These are phyloP conservation scores for Neoseiulus cucumeris DNA, from an alignment of 1,140 invertebrate species.

Conservation along the genomic window DNA sequence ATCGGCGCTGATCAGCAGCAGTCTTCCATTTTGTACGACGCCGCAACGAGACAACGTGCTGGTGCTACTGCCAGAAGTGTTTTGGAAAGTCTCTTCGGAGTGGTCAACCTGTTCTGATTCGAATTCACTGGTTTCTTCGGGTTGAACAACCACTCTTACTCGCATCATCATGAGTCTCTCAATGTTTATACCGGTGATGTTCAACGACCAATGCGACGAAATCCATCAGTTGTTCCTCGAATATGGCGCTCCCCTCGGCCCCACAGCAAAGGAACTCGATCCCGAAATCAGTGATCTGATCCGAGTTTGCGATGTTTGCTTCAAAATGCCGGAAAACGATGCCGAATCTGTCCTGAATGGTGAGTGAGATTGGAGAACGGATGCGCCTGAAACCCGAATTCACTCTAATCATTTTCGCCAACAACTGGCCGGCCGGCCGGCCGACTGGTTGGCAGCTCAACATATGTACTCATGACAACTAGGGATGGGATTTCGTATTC, in stretches of 20 bases:
- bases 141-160: no score
- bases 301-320: slow-evolving; percentile 72
- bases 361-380: slow-evolving; percentile 6
- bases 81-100: no score
- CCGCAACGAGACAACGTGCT: no score
- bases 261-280: slow-evolving; percentile 46
- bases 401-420: neutral
- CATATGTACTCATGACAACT: no score
- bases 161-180: slow-evolving; percentile 11
- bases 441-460: neutral
- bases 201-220: slow-evolving; percentile 15
- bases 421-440: no score
- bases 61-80: no score
- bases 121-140: no score
- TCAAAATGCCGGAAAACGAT: slow-evolving; percentile 37
- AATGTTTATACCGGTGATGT: slow-evolving; percentile 11
- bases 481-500: no score
- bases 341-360: slow-evolving; percentile 24
- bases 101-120: no score
- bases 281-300: slow-evolving; percentile 87
- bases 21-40: no score
- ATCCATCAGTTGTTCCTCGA: slow-evolving; percentile 14
- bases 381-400: no score
- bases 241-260: neutral
- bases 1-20: no score